These are phyloP conservation scores for Drosophila barbarae DNA, from an alignment of 2,888 invertebrate genomes.

Conservation along the genomic window DNA sequence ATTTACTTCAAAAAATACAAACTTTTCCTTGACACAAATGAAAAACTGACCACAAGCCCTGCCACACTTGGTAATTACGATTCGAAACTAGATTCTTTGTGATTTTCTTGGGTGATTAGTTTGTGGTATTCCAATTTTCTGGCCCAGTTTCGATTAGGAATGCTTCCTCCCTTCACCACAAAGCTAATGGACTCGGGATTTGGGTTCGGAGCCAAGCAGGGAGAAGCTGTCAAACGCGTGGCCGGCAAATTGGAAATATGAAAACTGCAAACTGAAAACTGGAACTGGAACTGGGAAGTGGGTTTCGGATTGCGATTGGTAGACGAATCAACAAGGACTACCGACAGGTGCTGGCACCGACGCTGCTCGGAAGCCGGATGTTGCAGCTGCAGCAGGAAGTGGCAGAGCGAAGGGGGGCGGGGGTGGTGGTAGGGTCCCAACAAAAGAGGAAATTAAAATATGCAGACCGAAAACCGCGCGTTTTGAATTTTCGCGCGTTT, in stretches of 20 bases:
- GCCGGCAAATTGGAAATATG: conserved; percentile 50
- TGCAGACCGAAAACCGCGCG: conserved; percentile 70
- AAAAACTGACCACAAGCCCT: neutral
- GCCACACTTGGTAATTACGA: neutral
- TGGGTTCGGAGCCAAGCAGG: neutral
- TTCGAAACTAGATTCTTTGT: neutral
- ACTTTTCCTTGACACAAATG: neutral
- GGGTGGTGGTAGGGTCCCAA: conserved; percentile 12
- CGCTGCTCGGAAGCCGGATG: conserved; percentile 64
- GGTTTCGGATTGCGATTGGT: conserved; percentile 1
- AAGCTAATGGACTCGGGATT: conserved; percentile 21
- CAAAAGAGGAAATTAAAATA: conserved; percentile 77
- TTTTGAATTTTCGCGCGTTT: conserved; percentile 73
- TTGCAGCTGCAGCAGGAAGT: conserved; percentile 49
- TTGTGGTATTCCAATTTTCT: conserved; percentile 7
- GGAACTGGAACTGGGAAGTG: conserved; percentile 5
- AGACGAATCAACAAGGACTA: conserved; percentile 38
- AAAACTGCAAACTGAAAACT: conserved; percentile 41
- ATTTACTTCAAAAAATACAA: neutral
- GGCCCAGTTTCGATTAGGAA: conserved; percentile 5
- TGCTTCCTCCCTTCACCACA: conserved; percentile 10
- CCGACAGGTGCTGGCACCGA: conserved; percentile 12
- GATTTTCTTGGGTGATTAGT: conserved; percentile 16
- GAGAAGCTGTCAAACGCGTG: conserved; percentile 29
- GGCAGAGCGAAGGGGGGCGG: neutral